A percentile compares a stretch with the other conserved stretches of the same genome.
Evolutionary conservation across 2,888 invertebrate genomes (phyloP).

Genomic region (Agonopterix alstromeriana): DNA sequence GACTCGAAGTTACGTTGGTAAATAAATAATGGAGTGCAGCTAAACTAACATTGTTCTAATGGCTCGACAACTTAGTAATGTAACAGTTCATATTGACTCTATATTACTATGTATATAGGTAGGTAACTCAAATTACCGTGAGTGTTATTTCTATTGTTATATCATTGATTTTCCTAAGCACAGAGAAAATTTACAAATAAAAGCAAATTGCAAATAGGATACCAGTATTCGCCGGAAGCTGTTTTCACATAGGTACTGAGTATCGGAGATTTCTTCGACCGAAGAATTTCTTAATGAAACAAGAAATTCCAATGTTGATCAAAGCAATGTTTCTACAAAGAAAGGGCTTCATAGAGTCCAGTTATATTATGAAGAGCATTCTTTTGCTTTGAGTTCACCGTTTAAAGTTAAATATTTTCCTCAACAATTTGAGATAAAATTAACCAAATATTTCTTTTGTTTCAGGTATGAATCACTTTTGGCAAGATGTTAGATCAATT

Average conservation of each 20-base stretch:
- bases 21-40: conserved; percentile 3
- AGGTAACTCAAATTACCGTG: no score
- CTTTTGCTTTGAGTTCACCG: neutral
- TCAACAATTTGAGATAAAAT: neutral
- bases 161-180: no score
- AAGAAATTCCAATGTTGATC: conserved; percentile 34
- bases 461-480: conserved; percentile 2
- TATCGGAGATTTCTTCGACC: conserved; percentile 23
- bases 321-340: conserved; percentile 23
- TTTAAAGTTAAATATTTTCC: no score
- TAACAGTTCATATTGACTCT: neutral
- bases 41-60: neutral
- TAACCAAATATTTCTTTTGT: conserved; percentile 1
- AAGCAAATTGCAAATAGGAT: neutral
- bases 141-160: no score
- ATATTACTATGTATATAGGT: no score
- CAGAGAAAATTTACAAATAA: no score
- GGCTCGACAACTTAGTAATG: neutral
- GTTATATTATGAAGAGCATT: neutral
- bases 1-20: conserved; percentile 5
- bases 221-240: conserved; percentile 13
- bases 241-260: conserved; percentile 12
- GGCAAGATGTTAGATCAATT: neutral
- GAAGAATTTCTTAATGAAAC: conserved; percentile 40
- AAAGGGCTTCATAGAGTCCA: conserved; percentile 3